Base-by-base conservation (phyloP, 2,888 invertebrate species). In the Cepaea hortensis region DNA sequence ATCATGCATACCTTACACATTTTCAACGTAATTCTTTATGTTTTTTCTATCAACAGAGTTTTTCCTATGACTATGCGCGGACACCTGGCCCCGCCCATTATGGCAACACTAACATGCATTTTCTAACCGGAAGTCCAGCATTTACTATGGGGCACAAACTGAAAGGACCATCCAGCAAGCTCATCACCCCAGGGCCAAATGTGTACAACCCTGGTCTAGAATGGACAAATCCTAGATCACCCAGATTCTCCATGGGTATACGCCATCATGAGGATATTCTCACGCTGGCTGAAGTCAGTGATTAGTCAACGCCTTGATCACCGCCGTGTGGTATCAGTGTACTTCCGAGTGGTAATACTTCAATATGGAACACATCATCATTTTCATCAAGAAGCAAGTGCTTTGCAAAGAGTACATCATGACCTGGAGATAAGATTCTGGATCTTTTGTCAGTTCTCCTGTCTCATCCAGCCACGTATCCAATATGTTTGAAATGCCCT, bases 81-180 rank as follows among this genome's bases (percentile, higher is more conserved):
- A 90, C 91, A 3, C 92, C 92, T 0, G 92, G 92, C 13, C 92
- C 92, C 13, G 91, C 91, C 0, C 88, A 80, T 55, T 91, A 92
- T 87, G 88, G 88, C 20, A 85, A 83, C 73, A 46, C 72, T 7
- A 79, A 77, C 79, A 35, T 48, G 15, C 46, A 79, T 9, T 11
- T 55, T 55, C 55, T 87, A n/a, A 90, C 88, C 2, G 88, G 88
- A n/a, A 88, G 89, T 50, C 91, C 91, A 5, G 89, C 90, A 65
- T 91, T 89, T 86, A 88, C 90, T 20, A 85, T 92, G 65, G 87
- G 87, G n/a, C 90, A 90, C 1, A 85, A 91, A 18, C 86, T 86
- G 55, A 86, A 83, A 75, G 77, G 82, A 20, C 89, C 90, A n/a
- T 81, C 87, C 76, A 85, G 90, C 86, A 90, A 89, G 80, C 88